Evolutionary conservation across 1,140 invertebrate genomes (phyloP), one percentile per base, ranked within the genome.

Genomic region (Cotesia vestalis): DNA sequence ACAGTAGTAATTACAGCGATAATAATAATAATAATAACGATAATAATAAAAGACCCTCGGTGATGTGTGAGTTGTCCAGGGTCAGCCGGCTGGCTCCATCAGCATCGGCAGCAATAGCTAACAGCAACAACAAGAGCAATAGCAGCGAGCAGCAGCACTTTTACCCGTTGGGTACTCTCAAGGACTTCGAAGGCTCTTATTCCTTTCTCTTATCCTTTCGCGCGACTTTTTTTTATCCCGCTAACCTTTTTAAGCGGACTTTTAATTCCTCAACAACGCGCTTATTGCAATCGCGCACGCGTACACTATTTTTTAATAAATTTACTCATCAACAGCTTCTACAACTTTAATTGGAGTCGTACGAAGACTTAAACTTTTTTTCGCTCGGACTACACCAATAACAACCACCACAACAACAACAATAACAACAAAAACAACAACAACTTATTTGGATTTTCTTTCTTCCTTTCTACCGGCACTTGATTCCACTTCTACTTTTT

Each of bases 171-270:
- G 78, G 69, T 81, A 81, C 80, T 81, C 83, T 84, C 84, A 85
- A 85, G 84, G 84, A 85, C 84, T 85, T 81, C 78, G 75, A 80
- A 80, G 79, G 82, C 83, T 84, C 80, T 79, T 84, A 75, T 76
- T 83, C 84, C 83, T 85, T 85, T 84, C 83, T 84, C 83, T 85
- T 85, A 85, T 85, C 84, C 84, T 85, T 85, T 85, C 83, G 81
- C 84, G 80, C 76, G 76, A 51, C 61, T 66, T 69, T 75, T 75
- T 72, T 69, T 83, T 80, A 82, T 81, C 72, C 76, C 77, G 75
- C 78, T 81, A 83, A 80, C 81, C 80, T 79, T 85, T 83, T 84
- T 82, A 76, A 80, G 76, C 78, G 76, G 72, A 78, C 80, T 80
- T 83, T 80, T 80, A 82, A 83, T 82, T 83, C 80, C 73, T 35